phyloP scores from a whole-genome alignment of 2,888 invertebrate genomes.

The Horisme vitalbata region DNA sequence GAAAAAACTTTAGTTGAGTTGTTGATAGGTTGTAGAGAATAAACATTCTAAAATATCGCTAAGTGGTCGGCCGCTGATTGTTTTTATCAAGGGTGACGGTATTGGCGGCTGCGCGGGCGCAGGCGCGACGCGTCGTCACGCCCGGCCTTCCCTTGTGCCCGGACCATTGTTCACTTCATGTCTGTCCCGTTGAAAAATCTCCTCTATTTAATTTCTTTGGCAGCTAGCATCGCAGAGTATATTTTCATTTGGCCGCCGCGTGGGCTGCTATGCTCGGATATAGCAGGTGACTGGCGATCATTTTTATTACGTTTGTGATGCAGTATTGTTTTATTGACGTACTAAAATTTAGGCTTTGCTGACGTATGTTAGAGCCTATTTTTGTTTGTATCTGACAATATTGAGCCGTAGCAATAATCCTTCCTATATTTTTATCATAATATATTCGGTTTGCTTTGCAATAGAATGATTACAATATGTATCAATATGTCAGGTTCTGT shows the following conservation, averaged over 20 bases:
- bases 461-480: conserved; percentile 30
- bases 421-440: conserved; percentile 26
- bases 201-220: conserved; percentile 79
- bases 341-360: conserved; percentile 52
- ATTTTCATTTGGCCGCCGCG: conserved; percentile 70
- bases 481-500: conserved; percentile 27
- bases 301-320: conserved; percentile 69
- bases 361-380: conserved; percentile 35
- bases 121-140: conserved; percentile 51
- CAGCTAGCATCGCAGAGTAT: conserved; percentile 67
- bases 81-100: conserved; percentile 30
- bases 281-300: conserved; percentile 70
- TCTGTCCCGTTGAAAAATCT: conserved; percentile 73
- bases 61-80: conserved; percentile 28
- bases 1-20: conserved; percentile 30
- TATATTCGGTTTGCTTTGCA: conserved; percentile 23
- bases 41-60: conserved; percentile 23
- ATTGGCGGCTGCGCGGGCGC: conserved; percentile 30
- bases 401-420: conserved; percentile 28
- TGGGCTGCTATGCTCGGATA: conserved; percentile 62
- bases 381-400: conserved; percentile 34
- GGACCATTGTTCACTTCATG: conserved; percentile 70
- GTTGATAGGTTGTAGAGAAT: conserved; percentile 35
- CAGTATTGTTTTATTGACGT: conserved; percentile 73
- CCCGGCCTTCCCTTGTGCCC: conserved; percentile 64